A percentile compares a stretch with the other conserved stretches of the same genome.
phyloP scores from a whole-genome alignment of 2,113 vertebrate species.

The Petroica traversi region DNA sequence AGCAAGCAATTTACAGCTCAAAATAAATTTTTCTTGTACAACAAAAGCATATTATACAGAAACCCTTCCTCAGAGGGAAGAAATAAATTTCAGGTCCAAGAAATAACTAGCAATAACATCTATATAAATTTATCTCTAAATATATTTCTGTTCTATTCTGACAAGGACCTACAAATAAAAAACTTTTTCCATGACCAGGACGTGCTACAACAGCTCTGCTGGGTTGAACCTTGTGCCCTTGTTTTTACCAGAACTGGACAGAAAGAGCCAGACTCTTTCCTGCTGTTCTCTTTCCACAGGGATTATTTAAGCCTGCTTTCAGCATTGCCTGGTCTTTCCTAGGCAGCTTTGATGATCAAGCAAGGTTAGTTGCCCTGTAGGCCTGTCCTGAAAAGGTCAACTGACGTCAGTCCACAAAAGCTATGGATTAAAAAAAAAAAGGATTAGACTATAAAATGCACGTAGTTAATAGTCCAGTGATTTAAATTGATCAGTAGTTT shows the following conservation, averaged over 20 bases:
- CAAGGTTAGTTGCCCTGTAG: background rate
- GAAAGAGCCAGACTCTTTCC: background rate
- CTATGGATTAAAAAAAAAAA: background rate
- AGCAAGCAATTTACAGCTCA: background rate
- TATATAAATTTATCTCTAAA: background rate
- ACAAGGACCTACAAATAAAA: background rate
- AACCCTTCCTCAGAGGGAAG: background rate
- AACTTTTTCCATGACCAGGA: background rate
- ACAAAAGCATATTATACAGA: background rate
- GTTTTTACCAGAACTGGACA: background rate
- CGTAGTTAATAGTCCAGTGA: background rate
- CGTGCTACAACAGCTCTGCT: background rate
- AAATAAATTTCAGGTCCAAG: background rate
- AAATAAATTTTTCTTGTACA: background rate
- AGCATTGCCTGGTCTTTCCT: background rate
- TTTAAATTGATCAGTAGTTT: background rate
- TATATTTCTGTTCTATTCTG: background rate
- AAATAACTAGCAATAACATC: background rate
- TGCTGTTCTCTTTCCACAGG: background rate
- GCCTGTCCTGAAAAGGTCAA: background rate
- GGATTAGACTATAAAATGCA: background rate
- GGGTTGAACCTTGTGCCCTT: background rate
- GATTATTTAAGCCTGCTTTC: background rate
- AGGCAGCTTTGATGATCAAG: background rate
- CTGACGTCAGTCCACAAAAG: background rate